A percentile compares a stretch with the other conserved stretches of the same genome.
Evolutionary conservation across 1,140 invertebrate species (phyloP).

Genomic region (Papilio helenus): DNA sequence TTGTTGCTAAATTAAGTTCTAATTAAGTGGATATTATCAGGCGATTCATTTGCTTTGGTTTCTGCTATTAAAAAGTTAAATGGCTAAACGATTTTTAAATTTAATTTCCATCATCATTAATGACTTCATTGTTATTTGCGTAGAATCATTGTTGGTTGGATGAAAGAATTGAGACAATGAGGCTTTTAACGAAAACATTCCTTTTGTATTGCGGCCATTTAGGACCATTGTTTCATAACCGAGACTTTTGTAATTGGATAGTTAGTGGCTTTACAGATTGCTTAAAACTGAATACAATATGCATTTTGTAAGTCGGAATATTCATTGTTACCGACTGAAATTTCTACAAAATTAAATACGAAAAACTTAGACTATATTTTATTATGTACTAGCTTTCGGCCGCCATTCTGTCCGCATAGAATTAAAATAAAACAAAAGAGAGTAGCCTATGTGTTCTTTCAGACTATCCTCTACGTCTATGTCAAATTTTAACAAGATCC

Average conservation of each 20-base stretch:
- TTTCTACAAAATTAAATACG: not conserved
- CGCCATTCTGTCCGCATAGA: too few relatives aligned
- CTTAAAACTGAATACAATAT: constrained; percentile 17
- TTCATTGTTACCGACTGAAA: not conserved
- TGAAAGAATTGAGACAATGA: constrained; percentile 16
- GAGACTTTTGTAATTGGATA: constrained; percentile 23
- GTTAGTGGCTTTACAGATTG: constrained; percentile 19
- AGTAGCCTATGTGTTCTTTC: too few relatives aligned
- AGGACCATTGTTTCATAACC: constrained; percentile 22
- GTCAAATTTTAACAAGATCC: too few relatives aligned
- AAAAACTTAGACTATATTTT: not conserved
- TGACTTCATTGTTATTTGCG: not conserved
- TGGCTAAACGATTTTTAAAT: not conserved
- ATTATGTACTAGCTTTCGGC: too few relatives aligned
- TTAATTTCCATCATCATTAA: not conserved
- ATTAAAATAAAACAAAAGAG: too few relatives aligned
- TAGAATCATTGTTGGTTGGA: constrained; percentile 16
- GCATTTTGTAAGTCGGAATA: not conserved
- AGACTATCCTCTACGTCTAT: too few relatives aligned
- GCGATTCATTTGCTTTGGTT: not conserved
- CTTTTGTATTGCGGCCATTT: constrained; percentile 22
- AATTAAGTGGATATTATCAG: not conserved
- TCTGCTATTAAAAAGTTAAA: not conserved
- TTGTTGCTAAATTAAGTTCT: too few relatives aligned
- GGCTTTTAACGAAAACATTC: constrained; percentile 20